Base-by-base conservation (phyloP, 2,797 vertebrate species). In the Xerus rutilus region DNA sequence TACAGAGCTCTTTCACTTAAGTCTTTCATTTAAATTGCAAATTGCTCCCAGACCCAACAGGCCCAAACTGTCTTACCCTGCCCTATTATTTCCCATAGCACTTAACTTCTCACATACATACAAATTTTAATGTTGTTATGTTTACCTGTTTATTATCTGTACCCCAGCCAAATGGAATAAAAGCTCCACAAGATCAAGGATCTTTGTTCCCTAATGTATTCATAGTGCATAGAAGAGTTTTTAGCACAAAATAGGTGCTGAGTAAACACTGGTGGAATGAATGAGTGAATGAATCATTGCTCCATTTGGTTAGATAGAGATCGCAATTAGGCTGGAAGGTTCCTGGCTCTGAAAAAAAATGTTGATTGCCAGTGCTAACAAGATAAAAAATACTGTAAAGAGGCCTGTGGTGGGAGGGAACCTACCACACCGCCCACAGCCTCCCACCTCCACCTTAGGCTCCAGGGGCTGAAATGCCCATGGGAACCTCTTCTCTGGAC, bases 21-120 rank as follows among this genome's bases (percentile, higher is more conserved):
- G 35, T 12, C 49, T 76, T 82, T 54, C 49, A 77, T 86, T 95
- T 87, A 86, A 95, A 76, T 67, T 95, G n/a, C 32, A 85, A 92
- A 96, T 17, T 81, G 39, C 10, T 86, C 43, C 83, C 59, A 86
- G 5, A 57, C 21, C 28, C 18, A 43, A n/a, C 17, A 64, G 21
- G 82, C 54, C 64, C 35, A 81, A 76, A 3, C 35, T 25, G 28
- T 49, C 18, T 79, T 67, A 39, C 7, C 6, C 21, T 54, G 49
- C 67, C 73, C 23, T 82, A 57, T 76, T 64, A 86, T 67, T 85
- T 65, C 35, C 52, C 57, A 86, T 3, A 86, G 30, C 59, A 74
- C 39, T 45, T 85, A 70, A 59, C 35, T 89, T 93, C 74, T 95
- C 39, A 65, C 32, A 65, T 25, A 78, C 47, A 25, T 54, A 54